Conservation (phyloP, 2,113 vertebrate species). For the Mugil cephalus region DNA sequence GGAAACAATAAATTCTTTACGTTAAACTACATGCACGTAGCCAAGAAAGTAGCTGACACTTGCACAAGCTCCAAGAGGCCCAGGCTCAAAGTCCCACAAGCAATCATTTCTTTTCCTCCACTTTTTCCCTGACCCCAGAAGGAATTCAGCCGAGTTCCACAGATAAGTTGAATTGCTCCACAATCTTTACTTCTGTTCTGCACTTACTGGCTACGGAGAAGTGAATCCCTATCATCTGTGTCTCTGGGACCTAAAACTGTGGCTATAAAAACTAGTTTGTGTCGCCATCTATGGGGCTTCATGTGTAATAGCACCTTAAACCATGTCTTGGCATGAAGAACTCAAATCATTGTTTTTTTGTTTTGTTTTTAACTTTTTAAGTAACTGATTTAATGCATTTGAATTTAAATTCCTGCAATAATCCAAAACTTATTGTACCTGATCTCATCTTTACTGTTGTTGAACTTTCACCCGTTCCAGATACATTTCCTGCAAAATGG, state of each 20-base stretch:
- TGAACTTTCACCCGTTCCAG: background rate
- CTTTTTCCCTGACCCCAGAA: slow-evolving; percentile 18
- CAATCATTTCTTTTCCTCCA: background rate
- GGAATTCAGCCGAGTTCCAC: slow-evolving; percentile 36
- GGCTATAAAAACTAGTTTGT: slow-evolving; percentile 25
- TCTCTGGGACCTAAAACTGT: background rate
- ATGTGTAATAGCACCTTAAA: slow-evolving; percentile 24
- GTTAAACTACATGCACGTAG: background rate
- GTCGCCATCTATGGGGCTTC: slow-evolving; percentile 68
- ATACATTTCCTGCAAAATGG: background rate
- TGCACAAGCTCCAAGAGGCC: slow-evolving; percentile 2
- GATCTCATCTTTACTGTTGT: background rate
- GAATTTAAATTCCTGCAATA: no score
- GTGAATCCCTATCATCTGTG: slow-evolving; percentile 19
- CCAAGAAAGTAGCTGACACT: slow-evolving; percentile 22
- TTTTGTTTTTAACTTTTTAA: background rate
- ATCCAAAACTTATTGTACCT: no score
- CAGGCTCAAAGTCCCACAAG: slow-evolving; percentile 13
- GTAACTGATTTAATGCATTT: background rate
- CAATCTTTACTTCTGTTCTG: slow-evolving; percentile 32
- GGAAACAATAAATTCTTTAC: background rate
- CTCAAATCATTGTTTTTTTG: background rate
- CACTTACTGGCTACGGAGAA: background rate
- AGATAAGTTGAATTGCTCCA: slow-evolving; percentile 19
- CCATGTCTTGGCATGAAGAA: background rate